phyloP scores from a whole-genome alignment of 2,113 vertebrate species.

The Anseranas semipalmata region DNA sequence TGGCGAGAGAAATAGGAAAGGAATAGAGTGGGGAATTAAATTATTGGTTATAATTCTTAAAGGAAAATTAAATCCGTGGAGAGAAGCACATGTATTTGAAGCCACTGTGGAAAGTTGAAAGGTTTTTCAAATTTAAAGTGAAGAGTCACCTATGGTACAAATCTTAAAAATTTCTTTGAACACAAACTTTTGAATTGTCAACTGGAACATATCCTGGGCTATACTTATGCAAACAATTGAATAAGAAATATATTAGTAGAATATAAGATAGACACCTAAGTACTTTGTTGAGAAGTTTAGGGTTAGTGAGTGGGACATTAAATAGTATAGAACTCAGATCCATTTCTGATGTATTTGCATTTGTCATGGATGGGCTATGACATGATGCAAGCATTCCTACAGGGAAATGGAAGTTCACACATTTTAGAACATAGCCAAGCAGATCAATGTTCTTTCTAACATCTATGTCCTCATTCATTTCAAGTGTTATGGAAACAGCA shows the following conservation, averaged over 20 bases:
- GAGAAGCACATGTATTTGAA: neutral
- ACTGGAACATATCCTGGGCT: neutral
- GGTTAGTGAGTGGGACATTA: neutral
- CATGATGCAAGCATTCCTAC: neutral
- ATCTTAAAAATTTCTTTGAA: conserved; percentile 11
- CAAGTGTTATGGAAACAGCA: neutral
- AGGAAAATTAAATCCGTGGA: neutral
- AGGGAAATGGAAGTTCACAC: neutral
- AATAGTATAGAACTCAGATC: neutral
- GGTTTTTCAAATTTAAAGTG: neutral
- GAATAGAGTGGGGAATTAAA: neutral
- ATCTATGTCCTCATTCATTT: neutral
- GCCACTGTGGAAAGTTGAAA: neutral
- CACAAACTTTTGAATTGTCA: neutral
- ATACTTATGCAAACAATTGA: neutral
- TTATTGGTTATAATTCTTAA: neutral
- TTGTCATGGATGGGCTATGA: neutral
- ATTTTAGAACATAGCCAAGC: neutral
- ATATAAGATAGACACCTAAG: neutral
- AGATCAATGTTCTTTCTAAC: neutral
- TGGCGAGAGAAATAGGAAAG: neutral
- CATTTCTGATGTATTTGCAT: neutral
- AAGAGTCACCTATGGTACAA: neutral
- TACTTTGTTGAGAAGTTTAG: neutral
- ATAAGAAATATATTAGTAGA: neutral